Evolutionary conservation across 1,140 invertebrate genomes (phyloP).

Genomic region (Sesamia nonagrioides): DNA sequence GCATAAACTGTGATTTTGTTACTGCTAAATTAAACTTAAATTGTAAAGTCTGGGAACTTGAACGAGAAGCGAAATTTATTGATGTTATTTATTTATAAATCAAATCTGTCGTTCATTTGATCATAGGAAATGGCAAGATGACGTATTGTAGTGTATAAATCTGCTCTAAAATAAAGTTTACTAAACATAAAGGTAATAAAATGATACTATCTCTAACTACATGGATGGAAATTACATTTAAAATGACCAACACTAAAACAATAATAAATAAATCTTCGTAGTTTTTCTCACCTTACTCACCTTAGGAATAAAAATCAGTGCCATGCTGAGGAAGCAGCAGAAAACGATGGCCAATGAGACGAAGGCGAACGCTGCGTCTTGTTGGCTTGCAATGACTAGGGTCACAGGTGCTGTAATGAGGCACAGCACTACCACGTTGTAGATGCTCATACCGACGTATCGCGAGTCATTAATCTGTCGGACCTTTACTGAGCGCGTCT

Average conservation of each 20-base stretch:
- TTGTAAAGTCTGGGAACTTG: background rate
- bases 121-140: background rate
- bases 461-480: constrained; percentile 98
- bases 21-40: background rate
- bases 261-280: background rate
- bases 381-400: constrained; percentile 98
- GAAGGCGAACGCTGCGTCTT: constrained; percentile 99
- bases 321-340: constrained; percentile 99
- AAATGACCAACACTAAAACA: background rate
- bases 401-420: constrained; percentile 99
- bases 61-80: too few species aligned
- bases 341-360: constrained; percentile 98
- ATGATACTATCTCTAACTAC: background rate
- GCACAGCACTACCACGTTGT: constrained; percentile 99
- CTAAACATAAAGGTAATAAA: too few species aligned
- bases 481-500: constrained; percentile 98
- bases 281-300: constrained; percentile 85
- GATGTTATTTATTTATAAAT: too few species aligned
- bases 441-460: constrained; percentile 99
- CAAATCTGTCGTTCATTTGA: too few species aligned
- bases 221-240: background rate
- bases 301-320: constrained; percentile 98
- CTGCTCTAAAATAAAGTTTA: background rate
- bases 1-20: background rate
- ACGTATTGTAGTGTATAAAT: background rate